phyloP scores from a whole-genome alignment of 2,797 vertebrate genomes.

The Ctenopoma multispine region DNA sequence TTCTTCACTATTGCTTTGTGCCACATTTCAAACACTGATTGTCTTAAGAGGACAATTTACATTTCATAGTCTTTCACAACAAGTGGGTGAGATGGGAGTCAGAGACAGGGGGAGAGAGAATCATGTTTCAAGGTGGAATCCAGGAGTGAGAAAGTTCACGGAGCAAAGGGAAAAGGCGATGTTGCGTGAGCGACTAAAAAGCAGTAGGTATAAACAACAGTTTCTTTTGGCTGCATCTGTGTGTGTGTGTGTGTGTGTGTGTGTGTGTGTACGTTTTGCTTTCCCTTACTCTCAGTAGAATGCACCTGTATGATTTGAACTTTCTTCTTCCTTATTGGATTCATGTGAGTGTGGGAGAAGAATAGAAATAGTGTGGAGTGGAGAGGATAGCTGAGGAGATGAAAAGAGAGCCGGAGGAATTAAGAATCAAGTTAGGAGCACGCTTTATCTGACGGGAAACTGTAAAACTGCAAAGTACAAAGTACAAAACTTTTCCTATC shows the following conservation, averaged over 20 bases:
- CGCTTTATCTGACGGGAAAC: constrained; percentile 77
- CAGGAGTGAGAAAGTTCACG: constrained; percentile 67
- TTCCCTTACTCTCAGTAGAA: constrained; percentile 61
- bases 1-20: constrained; percentile 77
- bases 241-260: constrained; percentile 36
- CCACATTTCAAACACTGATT: constrained; percentile 81
- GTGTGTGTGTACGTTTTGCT: constrained; percentile 49
- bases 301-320: constrained; percentile 72
- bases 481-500: constrained; percentile 82
- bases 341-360: constrained; percentile 68
- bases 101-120: constrained; percentile 57
- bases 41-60: constrained; percentile 83
- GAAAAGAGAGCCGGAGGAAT: constrained; percentile 73
- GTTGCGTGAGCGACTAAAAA: constrained; percentile 53
- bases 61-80: constrained; percentile 82
- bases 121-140: constrained; percentile 69
- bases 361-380: constrained; percentile 59
- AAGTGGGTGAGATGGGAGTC: constrained; percentile 75
- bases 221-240: constrained; percentile 48
- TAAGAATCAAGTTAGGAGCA: constrained; percentile 70
- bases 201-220: constrained; percentile 51
- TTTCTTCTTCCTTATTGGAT: constrained; percentile 70
- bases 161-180: constrained; percentile 51
- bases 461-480: constrained; percentile 74
- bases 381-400: constrained; percentile 60